A percentile compares a stretch with the other conserved stretches of the same genome.
Conservation (phyloP, 2,888 invertebrate genomes). For the Deilephila porcellus region DNA sequence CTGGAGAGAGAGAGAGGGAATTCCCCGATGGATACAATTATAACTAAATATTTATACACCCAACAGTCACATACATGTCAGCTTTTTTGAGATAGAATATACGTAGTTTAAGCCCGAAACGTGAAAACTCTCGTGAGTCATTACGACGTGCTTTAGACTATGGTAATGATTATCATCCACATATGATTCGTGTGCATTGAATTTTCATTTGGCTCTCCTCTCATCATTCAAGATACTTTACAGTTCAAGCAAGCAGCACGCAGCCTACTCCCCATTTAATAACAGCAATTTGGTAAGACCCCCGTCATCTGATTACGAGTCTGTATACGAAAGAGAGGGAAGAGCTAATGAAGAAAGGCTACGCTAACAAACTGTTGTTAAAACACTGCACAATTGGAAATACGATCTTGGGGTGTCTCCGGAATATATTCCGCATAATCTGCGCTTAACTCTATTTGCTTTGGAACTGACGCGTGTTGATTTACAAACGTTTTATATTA, state of each 20-base stretch:
- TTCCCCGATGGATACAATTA: too few species aligned
- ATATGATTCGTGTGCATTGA: too few species aligned
- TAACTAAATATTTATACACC: too few species aligned
- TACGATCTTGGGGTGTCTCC: background rate
- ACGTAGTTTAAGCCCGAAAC: too few species aligned
- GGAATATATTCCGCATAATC: slow-evolving; percentile 11
- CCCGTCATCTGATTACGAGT: slow-evolving; percentile 13
- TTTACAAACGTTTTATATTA: background rate
- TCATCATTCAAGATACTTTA: background rate
- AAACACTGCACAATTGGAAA: slow-evolving; percentile 13
- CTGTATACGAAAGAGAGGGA: background rate
- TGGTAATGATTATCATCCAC: too few species aligned
- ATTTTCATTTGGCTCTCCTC: too few species aligned
- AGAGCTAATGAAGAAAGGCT: slow-evolving; percentile 30
- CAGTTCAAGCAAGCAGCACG: background rate
- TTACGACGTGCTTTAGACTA: too few species aligned
- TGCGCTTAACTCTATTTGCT: slow-evolving; percentile 18
- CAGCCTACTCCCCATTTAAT: background rate
- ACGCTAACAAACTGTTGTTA: slow-evolving; percentile 28
- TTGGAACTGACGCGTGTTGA: background rate
- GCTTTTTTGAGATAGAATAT: too few species aligned
- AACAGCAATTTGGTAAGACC: background rate
- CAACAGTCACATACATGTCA: too few species aligned
- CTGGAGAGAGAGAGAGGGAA: too few species aligned
- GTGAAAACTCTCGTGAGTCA: too few species aligned